phyloP scores from a whole-genome alignment of 2,888 invertebrate species.

The Ochlodes sylvanus region DNA sequence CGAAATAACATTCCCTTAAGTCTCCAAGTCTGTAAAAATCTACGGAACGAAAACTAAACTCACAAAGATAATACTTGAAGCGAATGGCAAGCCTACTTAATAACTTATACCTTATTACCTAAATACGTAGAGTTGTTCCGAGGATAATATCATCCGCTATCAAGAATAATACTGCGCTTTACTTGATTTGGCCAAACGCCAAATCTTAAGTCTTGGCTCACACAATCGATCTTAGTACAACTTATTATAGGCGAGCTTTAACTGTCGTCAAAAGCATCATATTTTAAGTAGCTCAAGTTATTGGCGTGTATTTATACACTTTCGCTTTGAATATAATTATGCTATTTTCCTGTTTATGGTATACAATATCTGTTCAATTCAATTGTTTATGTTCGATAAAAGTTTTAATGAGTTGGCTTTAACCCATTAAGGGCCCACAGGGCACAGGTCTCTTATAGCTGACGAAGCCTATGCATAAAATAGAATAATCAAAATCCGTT shows the following conservation, averaged over 20 bases:
- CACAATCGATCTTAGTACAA: conserved; percentile 32
- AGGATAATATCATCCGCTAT: conserved; percentile 29
- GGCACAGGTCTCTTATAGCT: too few relatives aligned
- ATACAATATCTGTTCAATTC: too few relatives aligned
- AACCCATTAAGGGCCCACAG: too few relatives aligned
- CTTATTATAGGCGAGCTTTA: conserved; percentile 19
- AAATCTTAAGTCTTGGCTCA: conserved; percentile 28
- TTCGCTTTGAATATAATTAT: too few relatives aligned
- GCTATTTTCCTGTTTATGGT: too few relatives aligned
- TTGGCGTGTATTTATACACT: too few relatives aligned
- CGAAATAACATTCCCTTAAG: neutral
- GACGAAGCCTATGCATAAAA: too few relatives aligned
- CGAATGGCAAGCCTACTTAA: neutral
- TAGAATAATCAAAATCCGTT: too few relatives aligned
- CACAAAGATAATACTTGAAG: conserved; percentile 1
- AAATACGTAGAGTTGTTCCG: conserved; percentile 12
- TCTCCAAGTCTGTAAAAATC: neutral
- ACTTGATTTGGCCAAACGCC: conserved; percentile 27
- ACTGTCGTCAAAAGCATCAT: conserved; percentile 13
- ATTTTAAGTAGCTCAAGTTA: neutral
- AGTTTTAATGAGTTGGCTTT: too few relatives aligned
- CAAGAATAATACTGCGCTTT: conserved; percentile 31
- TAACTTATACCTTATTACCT: conserved; percentile 24
- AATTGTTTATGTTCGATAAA: too few relatives aligned
- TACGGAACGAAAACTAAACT: neutral